Evolutionary conservation across 2,888 invertebrate genomes (phyloP).

Genomic region (Dione vanillae): DNA sequence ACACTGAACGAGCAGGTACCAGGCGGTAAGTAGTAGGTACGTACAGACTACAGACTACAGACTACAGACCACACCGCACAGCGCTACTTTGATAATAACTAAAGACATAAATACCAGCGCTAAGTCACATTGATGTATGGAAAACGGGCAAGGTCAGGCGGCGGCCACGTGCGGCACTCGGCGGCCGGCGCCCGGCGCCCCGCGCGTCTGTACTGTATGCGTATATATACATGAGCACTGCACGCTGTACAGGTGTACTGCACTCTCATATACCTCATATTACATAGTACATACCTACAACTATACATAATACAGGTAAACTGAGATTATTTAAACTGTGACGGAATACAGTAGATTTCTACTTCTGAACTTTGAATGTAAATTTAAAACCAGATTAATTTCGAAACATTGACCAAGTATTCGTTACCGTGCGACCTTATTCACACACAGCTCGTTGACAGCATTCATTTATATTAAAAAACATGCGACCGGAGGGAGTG

Average conservation of each 20-base stretch:
- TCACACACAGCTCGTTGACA: conserved; percentile 2
- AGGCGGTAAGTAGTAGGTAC: too few species aligned
- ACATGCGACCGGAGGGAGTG: conserved; percentile 17
- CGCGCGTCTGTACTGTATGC: too few species aligned
- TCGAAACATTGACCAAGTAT: conserved; percentile 4
- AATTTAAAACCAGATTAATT: conserved; percentile 11
- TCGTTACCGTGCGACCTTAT: conserved; percentile 4
- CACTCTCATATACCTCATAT: too few species aligned
- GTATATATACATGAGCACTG: not conserved
- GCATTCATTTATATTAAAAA: conserved; percentile 15
- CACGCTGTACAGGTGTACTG: not conserved
- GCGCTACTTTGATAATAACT: conserved; percentile 3
- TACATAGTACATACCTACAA: too few species aligned
- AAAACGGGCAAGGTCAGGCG: conserved; percentile 19
- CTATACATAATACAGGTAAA: not conserved
- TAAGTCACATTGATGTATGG: conserved; percentile 16
- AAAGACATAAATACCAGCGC: conserved; percentile 3
- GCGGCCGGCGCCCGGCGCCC: too few species aligned
- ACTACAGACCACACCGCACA: too few species aligned
- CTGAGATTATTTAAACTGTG: not conserved
- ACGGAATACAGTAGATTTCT: not conserved
- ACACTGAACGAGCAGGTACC: not conserved
- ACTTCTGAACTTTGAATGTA: not conserved
- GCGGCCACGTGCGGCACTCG: conserved; percentile 21
- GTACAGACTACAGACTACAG: too few species aligned